Percentiles rank a stretch among this genome's conserved stretches.
phyloP scores from a whole-genome alignment of 2,797 vertebrate species.

The Sylvilagus floridanus region DNA sequence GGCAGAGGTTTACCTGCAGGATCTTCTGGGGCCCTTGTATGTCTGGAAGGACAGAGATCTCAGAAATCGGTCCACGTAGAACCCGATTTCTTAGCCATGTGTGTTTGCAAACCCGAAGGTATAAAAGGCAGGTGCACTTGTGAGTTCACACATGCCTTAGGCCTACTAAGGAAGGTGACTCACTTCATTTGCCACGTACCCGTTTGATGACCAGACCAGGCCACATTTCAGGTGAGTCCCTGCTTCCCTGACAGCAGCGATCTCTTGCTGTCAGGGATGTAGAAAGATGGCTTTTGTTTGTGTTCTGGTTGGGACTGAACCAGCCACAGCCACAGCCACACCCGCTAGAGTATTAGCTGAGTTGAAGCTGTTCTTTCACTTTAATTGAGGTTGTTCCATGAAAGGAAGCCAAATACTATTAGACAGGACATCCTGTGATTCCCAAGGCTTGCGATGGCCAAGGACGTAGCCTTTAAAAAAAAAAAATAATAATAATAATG shows the following conservation, averaged over 20 bases:
- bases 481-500: neutral
- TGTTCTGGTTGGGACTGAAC: slow-evolving; percentile 59
- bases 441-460: slow-evolving; percentile 76
- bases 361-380: slow-evolving; percentile 70
- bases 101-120: slow-evolving; percentile 52
- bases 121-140: slow-evolving; percentile 3
- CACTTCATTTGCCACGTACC: slow-evolving; percentile 40
- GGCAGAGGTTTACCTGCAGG: neutral
- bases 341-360: slow-evolving; percentile 69
- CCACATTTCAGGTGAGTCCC: slow-evolving; percentile 38
- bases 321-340: slow-evolving; percentile 50
- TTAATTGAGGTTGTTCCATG: slow-evolving; percentile 80
- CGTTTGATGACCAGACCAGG: slow-evolving; percentile 52
- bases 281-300: neutral
- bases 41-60: neutral
- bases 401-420: slow-evolving; percentile 82
- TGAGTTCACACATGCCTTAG: slow-evolving; percentile 34
- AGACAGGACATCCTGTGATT: slow-evolving; percentile 82
- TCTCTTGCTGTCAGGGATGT: neutral
- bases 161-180: neutral
- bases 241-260: neutral
- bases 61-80: neutral
- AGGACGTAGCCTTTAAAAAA: slow-evolving; percentile 48
- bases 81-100: neutral
- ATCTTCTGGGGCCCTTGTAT: neutral